These are phyloP conservation scores for Drosophila nebulosa DNA, from an alignment of 1,140 invertebrate species.

Conservation along the genomic window DNA sequence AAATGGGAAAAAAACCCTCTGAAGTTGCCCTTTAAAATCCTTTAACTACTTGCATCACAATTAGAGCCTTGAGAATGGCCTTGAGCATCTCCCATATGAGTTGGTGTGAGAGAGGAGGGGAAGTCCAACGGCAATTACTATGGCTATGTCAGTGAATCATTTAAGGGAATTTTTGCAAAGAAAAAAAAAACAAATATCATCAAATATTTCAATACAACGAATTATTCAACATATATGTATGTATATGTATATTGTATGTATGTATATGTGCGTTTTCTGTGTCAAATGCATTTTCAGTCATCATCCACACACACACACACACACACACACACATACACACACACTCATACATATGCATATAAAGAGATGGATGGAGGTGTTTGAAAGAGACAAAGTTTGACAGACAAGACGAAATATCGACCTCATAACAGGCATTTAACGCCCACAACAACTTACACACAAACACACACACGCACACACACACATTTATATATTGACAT, in stretches of 20 bases:
- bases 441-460: constrained; percentile 36
- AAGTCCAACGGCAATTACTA: background rate
- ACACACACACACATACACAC: background rate
- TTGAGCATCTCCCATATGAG: no score
- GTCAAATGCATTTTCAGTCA: constrained; percentile 77
- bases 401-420: constrained; percentile 44
- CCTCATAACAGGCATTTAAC: constrained; percentile 63
- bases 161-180: background rate
- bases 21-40: no score
- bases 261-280: no score
- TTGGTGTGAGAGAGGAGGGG: background rate
- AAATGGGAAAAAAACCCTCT: no score
- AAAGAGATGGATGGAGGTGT: background rate
- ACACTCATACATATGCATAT: background rate
- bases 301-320: constrained; percentile 54
- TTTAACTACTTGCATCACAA: no score
- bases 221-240: background rate
- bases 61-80: no score
- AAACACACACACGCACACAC: background rate
- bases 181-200: background rate
- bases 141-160: background rate
- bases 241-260: background rate
- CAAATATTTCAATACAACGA: background rate
- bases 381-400: constrained; percentile 1
- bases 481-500: background rate